Conservation (phyloP, 2,888 invertebrate species). For the Liodrosophila aerea region DNA sequence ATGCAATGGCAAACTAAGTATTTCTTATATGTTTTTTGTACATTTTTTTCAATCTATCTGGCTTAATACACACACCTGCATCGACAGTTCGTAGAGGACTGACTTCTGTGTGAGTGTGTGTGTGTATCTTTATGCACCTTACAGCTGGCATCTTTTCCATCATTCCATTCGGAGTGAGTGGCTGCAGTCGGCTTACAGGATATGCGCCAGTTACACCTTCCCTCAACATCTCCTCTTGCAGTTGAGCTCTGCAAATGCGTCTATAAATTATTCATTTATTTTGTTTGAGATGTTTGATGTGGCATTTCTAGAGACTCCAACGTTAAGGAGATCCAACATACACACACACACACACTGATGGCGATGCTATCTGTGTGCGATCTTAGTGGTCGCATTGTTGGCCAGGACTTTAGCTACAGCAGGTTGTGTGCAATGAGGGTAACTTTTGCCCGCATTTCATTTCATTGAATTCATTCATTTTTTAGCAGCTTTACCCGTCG, state of each 20-base stretch:
- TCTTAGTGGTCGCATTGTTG: conserved; percentile 14
- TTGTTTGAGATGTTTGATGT: conserved; percentile 77
- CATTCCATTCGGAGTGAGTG: conserved; percentile 9
- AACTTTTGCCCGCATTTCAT: conserved; percentile 65
- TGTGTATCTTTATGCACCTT: conserved; percentile 16
- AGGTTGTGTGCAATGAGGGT: conserved; percentile 29
- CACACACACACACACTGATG: conserved; percentile 2
- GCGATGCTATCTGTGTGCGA: background rate
- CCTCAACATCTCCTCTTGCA: background rate
- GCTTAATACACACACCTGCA: background rate
- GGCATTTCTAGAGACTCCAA: conserved; percentile 39
- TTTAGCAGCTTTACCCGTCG: conserved; percentile 52
- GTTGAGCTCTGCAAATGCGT: conserved; percentile 55
- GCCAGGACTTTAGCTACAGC: conserved; percentile 7
- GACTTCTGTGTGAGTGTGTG: conserved; percentile 14
- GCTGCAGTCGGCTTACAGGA: conserved; percentile 59
- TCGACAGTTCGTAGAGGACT: background rate
- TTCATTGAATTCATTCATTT: conserved; percentile 76
- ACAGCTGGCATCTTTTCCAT: conserved; percentile 13
- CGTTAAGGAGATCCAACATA: conserved; percentile 51
- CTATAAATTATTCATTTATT: conserved; percentile 80
- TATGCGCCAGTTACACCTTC: conserved; percentile 20
- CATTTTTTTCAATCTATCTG: background rate
- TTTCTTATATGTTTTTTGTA: conserved; percentile 47
- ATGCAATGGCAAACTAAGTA: conserved; percentile 33